These are phyloP conservation scores for Mesitornis unicolor DNA, from an alignment of 2,113 vertebrate species.

Conservation along the genomic window DNA sequence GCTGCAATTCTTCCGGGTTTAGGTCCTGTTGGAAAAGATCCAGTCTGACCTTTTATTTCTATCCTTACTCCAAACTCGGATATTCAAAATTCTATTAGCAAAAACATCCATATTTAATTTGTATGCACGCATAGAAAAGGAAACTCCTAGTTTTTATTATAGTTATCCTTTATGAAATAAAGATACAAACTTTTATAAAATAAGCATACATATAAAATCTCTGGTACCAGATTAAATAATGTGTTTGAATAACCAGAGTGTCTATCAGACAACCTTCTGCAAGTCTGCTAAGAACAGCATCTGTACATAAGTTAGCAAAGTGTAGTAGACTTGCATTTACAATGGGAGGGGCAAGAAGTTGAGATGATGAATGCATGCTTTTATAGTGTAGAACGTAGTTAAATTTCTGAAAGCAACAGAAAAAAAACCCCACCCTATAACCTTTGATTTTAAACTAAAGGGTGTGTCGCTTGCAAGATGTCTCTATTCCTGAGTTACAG, in stretches of 20 bases:
- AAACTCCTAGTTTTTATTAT: background rate
- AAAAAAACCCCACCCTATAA: background rate
- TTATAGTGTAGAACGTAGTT: background rate
- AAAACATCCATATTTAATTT: background rate
- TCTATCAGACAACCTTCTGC: background rate
- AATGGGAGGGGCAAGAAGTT: constrained; percentile 9
- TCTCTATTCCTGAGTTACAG: background rate
- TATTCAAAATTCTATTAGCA: background rate
- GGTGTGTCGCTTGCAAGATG: background rate
- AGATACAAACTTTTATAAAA: background rate
- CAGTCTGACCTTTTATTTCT: constrained; percentile 46
- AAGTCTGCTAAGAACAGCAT: background rate
- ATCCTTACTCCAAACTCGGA: background rate
- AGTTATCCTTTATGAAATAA: background rate
- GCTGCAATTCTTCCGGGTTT: constrained; percentile 39
- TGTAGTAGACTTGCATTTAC: background rate
- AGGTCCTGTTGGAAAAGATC: constrained; percentile 63
- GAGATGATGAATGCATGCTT: constrained; percentile 16
- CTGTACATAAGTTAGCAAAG: background rate
- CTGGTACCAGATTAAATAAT: background rate
- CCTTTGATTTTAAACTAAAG: background rate
- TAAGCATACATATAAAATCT: background rate
- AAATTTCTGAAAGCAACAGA: background rate
- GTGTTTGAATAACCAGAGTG: background rate
- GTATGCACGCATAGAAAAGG: background rate